Conservation (phyloP, 2,797 vertebrate species). For the Characodon lateralis region DNA sequence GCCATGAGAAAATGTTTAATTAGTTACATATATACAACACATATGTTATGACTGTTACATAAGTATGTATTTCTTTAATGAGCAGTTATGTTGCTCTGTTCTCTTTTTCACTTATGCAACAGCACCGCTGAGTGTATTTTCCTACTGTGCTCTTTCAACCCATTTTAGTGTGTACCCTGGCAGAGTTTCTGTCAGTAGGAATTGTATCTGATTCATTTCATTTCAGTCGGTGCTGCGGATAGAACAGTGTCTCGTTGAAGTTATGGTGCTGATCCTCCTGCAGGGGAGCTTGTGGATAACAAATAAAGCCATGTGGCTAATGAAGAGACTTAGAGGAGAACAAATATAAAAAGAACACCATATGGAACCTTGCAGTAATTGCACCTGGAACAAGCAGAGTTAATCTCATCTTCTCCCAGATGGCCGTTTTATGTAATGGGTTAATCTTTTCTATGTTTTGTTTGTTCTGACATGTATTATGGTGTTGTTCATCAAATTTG, state of each 20-base stretch:
- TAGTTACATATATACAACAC: slow-evolving; percentile 30
- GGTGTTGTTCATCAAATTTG: slow-evolving; percentile 61
- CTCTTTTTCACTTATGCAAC: slow-evolving; percentile 48
- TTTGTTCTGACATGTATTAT: slow-evolving; percentile 57
- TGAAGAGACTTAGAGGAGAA: slow-evolving; percentile 27
- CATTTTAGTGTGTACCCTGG: slow-evolving; percentile 46
- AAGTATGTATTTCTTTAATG: slow-evolving; percentile 38
- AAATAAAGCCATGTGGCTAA: slow-evolving; percentile 58
- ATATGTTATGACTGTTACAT: slow-evolving; percentile 69
- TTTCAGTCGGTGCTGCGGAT: slow-evolving; percentile 48
- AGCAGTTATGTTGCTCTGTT: slow-evolving; percentile 48
- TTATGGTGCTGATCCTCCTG: slow-evolving; percentile 28
- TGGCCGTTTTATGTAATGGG: slow-evolving; percentile 53
- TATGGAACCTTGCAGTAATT: slow-evolving; percentile 49
- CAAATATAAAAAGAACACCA: slow-evolving; percentile 20
- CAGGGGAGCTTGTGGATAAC: slow-evolving; percentile 33
- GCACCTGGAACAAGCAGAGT: slow-evolving; percentile 48
- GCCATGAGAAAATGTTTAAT: slow-evolving; percentile 50
- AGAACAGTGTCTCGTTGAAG: slow-evolving; percentile 42
- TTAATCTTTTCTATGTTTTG: slow-evolving; percentile 47
- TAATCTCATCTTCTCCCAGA: slow-evolving; percentile 43
- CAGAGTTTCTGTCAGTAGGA: slow-evolving; percentile 38
- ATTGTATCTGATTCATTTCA: slow-evolving; percentile 47
- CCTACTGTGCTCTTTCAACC: slow-evolving; percentile 21
- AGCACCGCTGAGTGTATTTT: slow-evolving; percentile 37